Evolutionary conservation across 2,113 vertebrate genomes (phyloP), one percentile per base, ranked within the genome.

Genomic region (Hemibagrus wyckioides): DNA sequence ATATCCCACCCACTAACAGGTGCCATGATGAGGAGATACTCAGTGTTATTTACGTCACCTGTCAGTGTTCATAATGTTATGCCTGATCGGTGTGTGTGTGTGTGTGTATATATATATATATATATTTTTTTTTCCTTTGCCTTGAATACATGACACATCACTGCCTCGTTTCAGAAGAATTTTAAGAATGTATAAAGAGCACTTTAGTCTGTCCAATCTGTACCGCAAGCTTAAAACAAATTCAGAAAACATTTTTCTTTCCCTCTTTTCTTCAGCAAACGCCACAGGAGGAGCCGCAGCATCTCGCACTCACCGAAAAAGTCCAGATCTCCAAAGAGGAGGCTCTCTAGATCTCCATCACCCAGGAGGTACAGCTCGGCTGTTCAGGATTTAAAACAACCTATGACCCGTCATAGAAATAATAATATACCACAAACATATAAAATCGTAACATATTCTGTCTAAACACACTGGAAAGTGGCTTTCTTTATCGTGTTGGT

Each of bases 301-400:
- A 94, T 94, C 23, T 94, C 97, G 0, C 93, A 96, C 0, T 97
- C 96, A 13, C 97, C 96, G 25, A 97, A 97, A 83, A 97, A 97
- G 56, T 95, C 95, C 23, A 88, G 97, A 5, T 99, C 98, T 33
- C 98, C 98, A 1, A 97, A 95, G 85, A 96, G 96, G 90, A 98
- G 95, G 89, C 50, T 93, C 48, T 98, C 97, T 50, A 95, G 96
- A 14, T 98, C 98, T 19, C 97, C 97, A 0, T 99, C 98, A 0
- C 97, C 96, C 7, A 94, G 97, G 36, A 97, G 97, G 98, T 99
- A 91, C 30, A n/a, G 41, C 44, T 25, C 9, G 19, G 28, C 19
- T 10, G 21, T 41, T 73, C 21, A 73, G 36, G 21, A n/a, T 39
- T 0, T 3, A 0, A n/a, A 33, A 17, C 10, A 7, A 2, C 11